Evolutionary conservation across 2,888 invertebrate genomes (phyloP).

Genomic region (Drosophila kambysellisi): DNA sequence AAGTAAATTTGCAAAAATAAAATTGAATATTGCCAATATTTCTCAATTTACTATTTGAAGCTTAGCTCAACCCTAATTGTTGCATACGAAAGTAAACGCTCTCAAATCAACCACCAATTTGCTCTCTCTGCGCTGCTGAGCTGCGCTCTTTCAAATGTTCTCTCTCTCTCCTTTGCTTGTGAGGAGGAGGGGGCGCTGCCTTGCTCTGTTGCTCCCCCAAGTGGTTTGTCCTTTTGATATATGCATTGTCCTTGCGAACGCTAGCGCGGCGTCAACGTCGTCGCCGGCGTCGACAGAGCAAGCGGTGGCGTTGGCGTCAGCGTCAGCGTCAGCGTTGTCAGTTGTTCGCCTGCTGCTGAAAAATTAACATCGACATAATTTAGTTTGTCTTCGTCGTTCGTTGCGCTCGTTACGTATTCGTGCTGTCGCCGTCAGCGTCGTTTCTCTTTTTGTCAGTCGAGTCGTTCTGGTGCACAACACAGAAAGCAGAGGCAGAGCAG

Average conservation of each 20-base stretch:
- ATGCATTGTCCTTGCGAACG: conserved; percentile 71
- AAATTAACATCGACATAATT: conserved; percentile 80
- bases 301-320: conserved; percentile 12
- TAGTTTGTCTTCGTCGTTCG: conserved; percentile 82
- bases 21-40: not conserved
- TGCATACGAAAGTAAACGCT: conserved; percentile 8
- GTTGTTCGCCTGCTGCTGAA: conserved; percentile 74
- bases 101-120: conserved; percentile 36
- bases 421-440: conserved; percentile 37
- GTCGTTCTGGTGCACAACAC: conserved; percentile 25
- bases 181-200: conserved; percentile 12
- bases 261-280: conserved; percentile 25
- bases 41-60: not conserved
- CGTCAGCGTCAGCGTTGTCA: conserved; percentile 48
- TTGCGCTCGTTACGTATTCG: conserved; percentile 78
- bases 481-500: conserved; percentile 16
- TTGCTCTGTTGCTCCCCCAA: conserved; percentile 52
- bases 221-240: conserved; percentile 65
- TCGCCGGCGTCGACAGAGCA: conserved; percentile 18
- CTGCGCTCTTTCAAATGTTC: conserved; percentile 8
- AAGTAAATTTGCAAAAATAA: not conserved
- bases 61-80: conserved; percentile 24
- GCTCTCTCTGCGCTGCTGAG: conserved; percentile 12
- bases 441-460: conserved; percentile 23
- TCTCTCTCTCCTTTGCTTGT: conserved; percentile 1